phyloP scores from a whole-genome alignment of 2,113 vertebrate species.

The Antennarius striatus region DNA sequence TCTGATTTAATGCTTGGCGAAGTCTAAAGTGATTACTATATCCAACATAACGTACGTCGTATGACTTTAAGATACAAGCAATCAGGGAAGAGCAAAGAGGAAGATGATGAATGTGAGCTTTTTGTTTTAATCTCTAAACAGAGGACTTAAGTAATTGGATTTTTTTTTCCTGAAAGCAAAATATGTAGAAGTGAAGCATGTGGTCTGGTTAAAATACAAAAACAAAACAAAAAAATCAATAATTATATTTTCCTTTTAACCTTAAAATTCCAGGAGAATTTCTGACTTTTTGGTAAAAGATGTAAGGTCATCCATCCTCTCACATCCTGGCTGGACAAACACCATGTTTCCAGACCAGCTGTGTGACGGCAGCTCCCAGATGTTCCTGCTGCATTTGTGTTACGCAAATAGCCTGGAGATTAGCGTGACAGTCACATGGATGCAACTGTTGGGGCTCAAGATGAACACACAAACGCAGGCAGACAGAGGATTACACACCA shows the following conservation, averaged over 20 bases:
- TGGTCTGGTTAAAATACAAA: too few relatives aligned
- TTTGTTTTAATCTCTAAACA: slow-evolving; percentile 8
- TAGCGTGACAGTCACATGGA: slow-evolving; percentile 59
- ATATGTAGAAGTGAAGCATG: too few relatives aligned
- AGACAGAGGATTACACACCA: slow-evolving; percentile 59
- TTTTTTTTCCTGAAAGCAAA: too few relatives aligned
- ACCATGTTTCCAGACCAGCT: slow-evolving; percentile 41
- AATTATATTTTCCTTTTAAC: too few relatives aligned
- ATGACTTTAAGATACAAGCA: neutral
- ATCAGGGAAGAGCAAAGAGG: neutral
- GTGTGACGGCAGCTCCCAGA: slow-evolving; percentile 58
- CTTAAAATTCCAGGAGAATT: too few relatives aligned
- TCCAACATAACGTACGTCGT: too few relatives aligned
- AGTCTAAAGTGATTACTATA: too few relatives aligned
- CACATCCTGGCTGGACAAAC: slow-evolving; percentile 10
- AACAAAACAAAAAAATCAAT: too few relatives aligned
- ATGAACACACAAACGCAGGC: slow-evolving; percentile 43
- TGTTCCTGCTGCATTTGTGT: slow-evolving; percentile 53
- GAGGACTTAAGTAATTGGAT: neutral
- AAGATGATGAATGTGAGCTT: neutral
- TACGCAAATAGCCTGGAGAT: slow-evolving; percentile 65
- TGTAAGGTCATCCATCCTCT: neutral
- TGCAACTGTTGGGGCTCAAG: slow-evolving; percentile 20
- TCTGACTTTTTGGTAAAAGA: too few relatives aligned
- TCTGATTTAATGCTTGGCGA: too few relatives aligned